These are phyloP conservation scores for Gryon sp. DNA, from an alignment of 1,140 invertebrate species.

Conservation along the genomic window DNA sequence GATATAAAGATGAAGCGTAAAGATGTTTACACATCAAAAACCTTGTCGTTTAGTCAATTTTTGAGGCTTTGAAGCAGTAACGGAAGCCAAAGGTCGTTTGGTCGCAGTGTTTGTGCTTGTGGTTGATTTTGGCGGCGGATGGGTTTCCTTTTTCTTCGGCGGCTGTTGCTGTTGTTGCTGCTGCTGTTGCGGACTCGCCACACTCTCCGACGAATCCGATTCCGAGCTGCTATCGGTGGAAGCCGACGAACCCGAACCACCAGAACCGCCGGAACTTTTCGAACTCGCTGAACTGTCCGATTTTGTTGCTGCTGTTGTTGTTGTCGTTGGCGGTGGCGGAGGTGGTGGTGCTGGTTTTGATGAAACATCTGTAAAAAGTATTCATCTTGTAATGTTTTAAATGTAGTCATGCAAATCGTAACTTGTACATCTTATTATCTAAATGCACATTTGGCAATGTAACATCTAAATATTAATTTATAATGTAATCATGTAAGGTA, in stretches of 20 bases:
- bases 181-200: constrained; percentile 70
- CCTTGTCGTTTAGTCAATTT: constrained; percentile 75
- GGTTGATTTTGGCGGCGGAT: constrained; percentile 58
- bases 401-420: too few species aligned
- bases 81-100: constrained; percentile 76
- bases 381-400: not conserved
- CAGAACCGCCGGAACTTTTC: constrained; percentile 76
- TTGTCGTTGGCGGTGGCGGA: too few species aligned
- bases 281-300: constrained; percentile 78
- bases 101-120: constrained; percentile 68
- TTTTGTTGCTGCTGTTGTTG: constrained; percentile 69
- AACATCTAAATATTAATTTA: too few species aligned
- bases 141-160: constrained; percentile 74
- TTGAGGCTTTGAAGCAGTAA: constrained; percentile 75
- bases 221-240: constrained; percentile 78
- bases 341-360: constrained; percentile 32
- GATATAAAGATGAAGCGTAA: too few species aligned
- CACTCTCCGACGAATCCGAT: constrained; percentile 78
- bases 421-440: too few species aligned
- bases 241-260: constrained; percentile 72
- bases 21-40: too few species aligned
- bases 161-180: too few species aligned
- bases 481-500: too few species aligned
- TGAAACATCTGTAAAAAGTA: constrained; percentile 26
- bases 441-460: too few species aligned